Conservation (phyloP, 2,797 vertebrate species). For the Zalophus californianus region DNA sequence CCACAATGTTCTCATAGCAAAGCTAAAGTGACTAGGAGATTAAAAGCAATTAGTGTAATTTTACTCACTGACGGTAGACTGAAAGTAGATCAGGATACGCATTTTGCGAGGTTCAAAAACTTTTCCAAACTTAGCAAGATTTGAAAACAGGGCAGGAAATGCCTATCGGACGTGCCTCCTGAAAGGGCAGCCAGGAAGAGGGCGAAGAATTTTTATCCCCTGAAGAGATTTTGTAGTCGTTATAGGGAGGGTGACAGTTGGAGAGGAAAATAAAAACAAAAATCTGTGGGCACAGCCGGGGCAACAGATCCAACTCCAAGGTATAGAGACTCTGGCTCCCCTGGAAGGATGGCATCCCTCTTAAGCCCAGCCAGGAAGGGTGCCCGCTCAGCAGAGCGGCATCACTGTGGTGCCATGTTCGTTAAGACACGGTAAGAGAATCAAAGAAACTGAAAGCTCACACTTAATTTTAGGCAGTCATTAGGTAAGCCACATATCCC, state of each 20-base stretch:
- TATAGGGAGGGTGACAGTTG: background rate
- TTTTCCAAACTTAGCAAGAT: constrained; percentile 61
- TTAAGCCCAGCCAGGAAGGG: background rate
- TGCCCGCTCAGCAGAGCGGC: accelerated
- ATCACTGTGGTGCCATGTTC: background rate
- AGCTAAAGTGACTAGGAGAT: constrained; percentile 75
- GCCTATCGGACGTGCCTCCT: background rate
- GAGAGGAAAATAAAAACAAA: background rate
- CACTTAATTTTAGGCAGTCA: background rate
- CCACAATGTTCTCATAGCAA: constrained; percentile 58
- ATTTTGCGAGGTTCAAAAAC: constrained; percentile 59
- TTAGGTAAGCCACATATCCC: background rate
- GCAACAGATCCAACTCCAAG: background rate
- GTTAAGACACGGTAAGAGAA: background rate
- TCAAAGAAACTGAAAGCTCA: background rate
- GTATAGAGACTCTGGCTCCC: background rate
- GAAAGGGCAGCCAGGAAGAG: background rate
- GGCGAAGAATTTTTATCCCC: background rate
- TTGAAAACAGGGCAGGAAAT: constrained; percentile 58
- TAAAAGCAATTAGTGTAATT: constrained; percentile 76
- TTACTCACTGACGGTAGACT: constrained; percentile 61
- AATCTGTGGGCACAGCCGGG: background rate
- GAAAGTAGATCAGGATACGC: constrained; percentile 62
- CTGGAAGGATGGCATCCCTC: accelerated
- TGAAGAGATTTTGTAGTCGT: background rate